These are phyloP conservation scores for Halictus ligatus DNA, from an alignment of 2,888 invertebrate genomes.

Conservation along the genomic window DNA sequence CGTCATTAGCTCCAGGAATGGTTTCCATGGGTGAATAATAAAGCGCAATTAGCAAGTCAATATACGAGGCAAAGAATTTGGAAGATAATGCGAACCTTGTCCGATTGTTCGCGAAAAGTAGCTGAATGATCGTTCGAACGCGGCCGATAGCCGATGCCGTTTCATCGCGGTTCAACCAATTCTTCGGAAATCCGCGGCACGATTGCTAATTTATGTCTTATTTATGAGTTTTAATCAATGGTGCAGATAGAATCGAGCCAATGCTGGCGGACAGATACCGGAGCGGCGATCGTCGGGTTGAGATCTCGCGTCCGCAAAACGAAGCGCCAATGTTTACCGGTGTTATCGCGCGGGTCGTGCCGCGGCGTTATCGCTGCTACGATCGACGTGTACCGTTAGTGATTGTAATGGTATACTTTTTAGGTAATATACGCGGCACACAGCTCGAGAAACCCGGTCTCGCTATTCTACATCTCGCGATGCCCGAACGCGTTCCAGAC, in stretches of 20 bases:
- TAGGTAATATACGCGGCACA: slow-evolving; percentile 43
- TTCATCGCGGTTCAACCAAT: not conserved
- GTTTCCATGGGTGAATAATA: not conserved
- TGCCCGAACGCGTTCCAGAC: not conserved
- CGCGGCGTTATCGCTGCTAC: slow-evolving; percentile 39
- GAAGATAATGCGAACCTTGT: not conserved
- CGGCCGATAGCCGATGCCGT: not conserved
- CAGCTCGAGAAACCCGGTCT: slow-evolving; percentile 29
- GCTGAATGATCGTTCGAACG: not conserved
- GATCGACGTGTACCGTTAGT: slow-evolving; percentile 59
- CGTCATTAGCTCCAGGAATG: slow-evolving; percentile 6
- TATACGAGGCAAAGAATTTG: not conserved
- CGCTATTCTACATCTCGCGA: not conserved
- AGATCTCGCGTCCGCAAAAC: slow-evolving; percentile 31
- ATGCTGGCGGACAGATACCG: slow-evolving; percentile 4
- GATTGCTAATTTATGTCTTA: slow-evolving; percentile 35
- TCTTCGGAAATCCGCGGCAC: not conserved
- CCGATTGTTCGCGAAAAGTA: not conserved
- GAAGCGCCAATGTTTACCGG: slow-evolving; percentile 35
- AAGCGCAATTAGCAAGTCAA: not conserved
- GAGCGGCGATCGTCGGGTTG: slow-evolving; percentile 9
- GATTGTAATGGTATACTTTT: slow-evolving; percentile 64
- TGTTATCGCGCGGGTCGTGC: slow-evolving; percentile 38
- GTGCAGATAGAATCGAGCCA: not conserved
- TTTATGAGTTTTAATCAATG: slow-evolving; percentile 30